phyloP scores from a whole-genome alignment of 1,140 invertebrate species.

The Drosophila nigromelanica region DNA sequence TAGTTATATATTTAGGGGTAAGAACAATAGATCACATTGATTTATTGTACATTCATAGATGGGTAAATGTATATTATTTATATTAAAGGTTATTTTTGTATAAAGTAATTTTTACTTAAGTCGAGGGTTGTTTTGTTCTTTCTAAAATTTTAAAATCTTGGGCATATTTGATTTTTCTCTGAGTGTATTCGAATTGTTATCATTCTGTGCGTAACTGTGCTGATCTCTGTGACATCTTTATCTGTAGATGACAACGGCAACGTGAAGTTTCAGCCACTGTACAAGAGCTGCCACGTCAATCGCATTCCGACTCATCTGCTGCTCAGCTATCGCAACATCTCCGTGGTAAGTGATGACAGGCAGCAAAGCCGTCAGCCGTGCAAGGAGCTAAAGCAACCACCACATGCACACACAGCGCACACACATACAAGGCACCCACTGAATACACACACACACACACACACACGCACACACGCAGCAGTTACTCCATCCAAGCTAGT shows the following conservation, averaged over 20 bases:
- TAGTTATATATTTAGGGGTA: no score
- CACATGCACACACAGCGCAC: constrained; percentile 28
- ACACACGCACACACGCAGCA: constrained; percentile 26
- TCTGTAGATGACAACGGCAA: constrained; percentile 81
- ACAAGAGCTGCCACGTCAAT: constrained; percentile 86
- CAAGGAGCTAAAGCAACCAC: constrained; percentile 38
- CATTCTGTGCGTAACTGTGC: background rate
- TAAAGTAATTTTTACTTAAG: no score
- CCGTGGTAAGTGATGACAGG: constrained; percentile 82
- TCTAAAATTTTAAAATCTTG: no score
- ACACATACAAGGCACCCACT: constrained; percentile 26
- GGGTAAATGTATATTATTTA: no score
- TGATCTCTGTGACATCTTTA: constrained; percentile 41
- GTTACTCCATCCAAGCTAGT: constrained; percentile 26
- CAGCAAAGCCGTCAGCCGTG: constrained; percentile 55
- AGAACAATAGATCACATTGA: no score
- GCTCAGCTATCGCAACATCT: constrained; percentile 86
- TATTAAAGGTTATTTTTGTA: no score
- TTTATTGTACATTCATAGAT: no score
- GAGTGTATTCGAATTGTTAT: constrained; percentile 22
- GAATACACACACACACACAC: constrained; percentile 38
- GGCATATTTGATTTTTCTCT: background rate
- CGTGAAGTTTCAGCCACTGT: constrained; percentile 86
- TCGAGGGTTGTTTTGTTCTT: no score
- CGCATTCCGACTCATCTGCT: constrained; percentile 85